Evolutionary conservation across 2,797 vertebrate species (phyloP), one percentile per base, ranked within the genome.

Genomic region (Mionectes olivaceus): DNA sequence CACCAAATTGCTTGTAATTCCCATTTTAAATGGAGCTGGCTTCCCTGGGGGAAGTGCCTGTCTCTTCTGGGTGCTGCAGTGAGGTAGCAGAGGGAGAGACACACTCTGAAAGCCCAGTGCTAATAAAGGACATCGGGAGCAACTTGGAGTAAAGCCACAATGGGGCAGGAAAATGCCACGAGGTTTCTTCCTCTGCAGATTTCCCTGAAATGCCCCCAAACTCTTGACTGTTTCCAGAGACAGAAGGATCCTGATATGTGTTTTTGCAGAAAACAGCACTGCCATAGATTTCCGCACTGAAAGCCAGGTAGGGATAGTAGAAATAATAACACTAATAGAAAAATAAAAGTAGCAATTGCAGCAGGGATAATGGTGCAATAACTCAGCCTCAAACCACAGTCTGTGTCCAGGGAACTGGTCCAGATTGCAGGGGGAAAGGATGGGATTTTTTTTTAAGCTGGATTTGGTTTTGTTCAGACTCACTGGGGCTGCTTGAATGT

Each of bases 1-100:
- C 89, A 95, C 61, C 73, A 89, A 87, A 95, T 91, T 3, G n/a
- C 57, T 73, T 61, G 32, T 71, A 71, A 69, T 84, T 80, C 77
- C 87, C 55, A 6, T 85, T 85, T 78, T 64, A 76, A 93, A 81
- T 30, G 65, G 64, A 83, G 57, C 35, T 14, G 13, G 9, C 4
- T 92, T 93, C 88, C 77, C 87, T 33, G 5, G 43, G 70, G 90
- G 83, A 46, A 25, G 7, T 30, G 46, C 15, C 71, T 74, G 52
- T 37, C n/a, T 89, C 59, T 89, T 57, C 35, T 50, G 43, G 35
- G 50, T 27, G 44, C 55, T 59, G 50, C 35, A 83, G 1, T 10
- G 47, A 89, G 69, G 35, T 86, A 8, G 55, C 47, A 27, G 43
- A 79, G 27, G 49, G 24, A 61, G 19, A 55, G 13, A 44, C 37